Evolutionary conservation across 1,140 invertebrate genomes (phyloP).

Genomic region (Arion vulgaris): DNA sequence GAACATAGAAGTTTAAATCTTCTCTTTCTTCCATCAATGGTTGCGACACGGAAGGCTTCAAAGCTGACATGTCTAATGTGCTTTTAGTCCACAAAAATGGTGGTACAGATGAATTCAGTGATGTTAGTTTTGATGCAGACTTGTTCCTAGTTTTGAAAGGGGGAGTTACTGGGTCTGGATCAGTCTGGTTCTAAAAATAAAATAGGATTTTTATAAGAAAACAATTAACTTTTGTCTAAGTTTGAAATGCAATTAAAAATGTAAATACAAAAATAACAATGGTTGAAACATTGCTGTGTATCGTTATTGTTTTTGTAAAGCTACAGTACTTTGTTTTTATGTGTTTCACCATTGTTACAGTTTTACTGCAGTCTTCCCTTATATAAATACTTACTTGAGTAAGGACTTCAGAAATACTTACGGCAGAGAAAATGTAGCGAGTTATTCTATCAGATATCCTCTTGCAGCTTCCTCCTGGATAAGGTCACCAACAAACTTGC

Average conservation of each 20-base stretch:
- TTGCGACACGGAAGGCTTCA: not conserved
- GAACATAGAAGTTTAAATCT: slow-evolving; percentile 49
- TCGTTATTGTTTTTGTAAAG: too few species aligned
- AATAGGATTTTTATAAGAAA: too few species aligned
- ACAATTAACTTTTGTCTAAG: too few species aligned
- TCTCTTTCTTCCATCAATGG: not conserved
- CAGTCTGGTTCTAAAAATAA: not conserved
- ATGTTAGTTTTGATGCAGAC: not conserved
- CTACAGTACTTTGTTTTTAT: too few species aligned
- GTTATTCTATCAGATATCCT: slow-evolving; percentile 11
- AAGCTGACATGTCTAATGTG: slow-evolving; percentile 12
- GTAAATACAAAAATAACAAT: too few species aligned
- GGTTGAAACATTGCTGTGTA: too few species aligned
- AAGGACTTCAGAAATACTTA: too few species aligned
- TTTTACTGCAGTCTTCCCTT: too few species aligned
- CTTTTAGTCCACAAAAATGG: not conserved
- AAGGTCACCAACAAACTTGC: slow-evolving; percentile 12
- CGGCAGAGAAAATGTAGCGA: slow-evolving; percentile 22
- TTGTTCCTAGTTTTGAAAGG: not conserved
- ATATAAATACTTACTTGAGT: too few species aligned
- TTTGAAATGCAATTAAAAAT: not conserved
- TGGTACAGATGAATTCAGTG: too few species aligned
- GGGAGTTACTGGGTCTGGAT: not conserved
- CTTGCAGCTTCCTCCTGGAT: slow-evolving; percentile 14
- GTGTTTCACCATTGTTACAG: too few species aligned